Conservation (phyloP, 37 sponge, comb jelly and placozoan species). For the Spongilla lacustris region DNA sequence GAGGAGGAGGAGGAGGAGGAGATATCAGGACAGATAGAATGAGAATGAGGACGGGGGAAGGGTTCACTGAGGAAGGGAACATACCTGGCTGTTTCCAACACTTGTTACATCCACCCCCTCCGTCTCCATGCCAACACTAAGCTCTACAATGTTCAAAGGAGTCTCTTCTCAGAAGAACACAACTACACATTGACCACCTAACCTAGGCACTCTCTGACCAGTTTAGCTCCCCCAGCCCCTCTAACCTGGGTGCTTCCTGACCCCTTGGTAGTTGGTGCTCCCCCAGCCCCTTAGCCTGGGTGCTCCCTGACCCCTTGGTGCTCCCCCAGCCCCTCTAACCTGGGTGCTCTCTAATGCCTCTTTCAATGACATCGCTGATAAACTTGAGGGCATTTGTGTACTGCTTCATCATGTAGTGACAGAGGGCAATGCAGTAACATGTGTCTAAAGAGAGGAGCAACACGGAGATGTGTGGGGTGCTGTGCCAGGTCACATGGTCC, state of each 20-base stretch:
- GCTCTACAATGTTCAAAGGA: constrained; percentile 45
- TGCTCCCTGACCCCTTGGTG: no score
- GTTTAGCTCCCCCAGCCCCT: no score
- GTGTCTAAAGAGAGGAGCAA: constrained; percentile 13
- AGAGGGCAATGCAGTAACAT: constrained; percentile 90
- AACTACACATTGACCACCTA: neutral
- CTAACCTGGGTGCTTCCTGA: constrained; percentile 88
- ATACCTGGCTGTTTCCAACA: constrained; percentile 92
- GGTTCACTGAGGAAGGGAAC: neutral
- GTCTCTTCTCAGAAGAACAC: constrained; percentile 4
- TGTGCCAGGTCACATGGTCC: neutral
- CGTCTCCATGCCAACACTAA: constrained; percentile 94
- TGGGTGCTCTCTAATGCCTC: constrained; percentile 92
- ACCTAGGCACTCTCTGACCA: no score
- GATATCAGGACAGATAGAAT: neutral
- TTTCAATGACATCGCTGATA: constrained; percentile 95
- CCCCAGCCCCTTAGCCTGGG: no score
- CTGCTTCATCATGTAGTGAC: constrained; percentile 92
- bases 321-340: constrained; percentile 20
- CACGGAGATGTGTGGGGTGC: no score
- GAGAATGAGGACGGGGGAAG: neutral
- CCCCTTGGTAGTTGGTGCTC: no score
- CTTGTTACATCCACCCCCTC: constrained; percentile 95
- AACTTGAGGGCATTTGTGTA: constrained; percentile 88
- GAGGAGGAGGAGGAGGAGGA: neutral